Base-by-base conservation (phyloP, 2,797 vertebrate species). In the Semaprochilodus insignis region DNA sequence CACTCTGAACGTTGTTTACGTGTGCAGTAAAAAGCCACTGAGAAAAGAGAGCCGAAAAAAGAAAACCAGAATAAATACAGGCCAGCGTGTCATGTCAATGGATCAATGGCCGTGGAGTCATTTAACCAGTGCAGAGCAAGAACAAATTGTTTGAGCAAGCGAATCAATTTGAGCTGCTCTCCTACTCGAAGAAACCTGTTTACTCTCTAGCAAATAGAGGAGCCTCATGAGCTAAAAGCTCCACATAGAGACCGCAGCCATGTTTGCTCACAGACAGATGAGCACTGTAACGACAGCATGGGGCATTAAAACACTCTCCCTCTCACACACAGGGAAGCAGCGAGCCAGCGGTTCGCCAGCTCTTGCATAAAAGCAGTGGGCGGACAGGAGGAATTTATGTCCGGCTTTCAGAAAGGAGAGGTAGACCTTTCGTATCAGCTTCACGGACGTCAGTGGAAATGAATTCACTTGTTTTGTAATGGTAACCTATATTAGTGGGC, bases 111-210 rank as follows among this genome's bases (percentile, higher is more conserved):
- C 75, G 85, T 85, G 81, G 88, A 93, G 90, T 93, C 92, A 91
- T 93, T 94, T 94, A 93, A 91, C 89, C 88, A 82, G 91, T 86
- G 89, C 91, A 91, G 90, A 90, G 90, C 91, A 91, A 91, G 89
- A 90, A 90, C 92, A 94, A 92, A 93, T 92, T 89, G 88, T 92
- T 93, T 92, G 89, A 92, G 93, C 92, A 90, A 92, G 91, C 90
- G 91, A 94, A 95, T 94, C 92, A 91, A 93, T 94, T 92, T 90
- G 83, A 92, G 89, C 87, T 89, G 87, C 85, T 52, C 74, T 60
- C 88, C 65, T 77, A 86, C 81, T 83, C 62, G 31, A 86, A 90
- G 86, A 93, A 92, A 88, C 93, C 87, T 94, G 91, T 94, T 94
- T 92, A 92, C 91, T 87, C 83, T 69, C 85, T 88, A 89, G 88